These are phyloP conservation scores for Calliphora vomitoria DNA, from an alignment of 2,888 invertebrate species.

Conservation along the genomic window DNA sequence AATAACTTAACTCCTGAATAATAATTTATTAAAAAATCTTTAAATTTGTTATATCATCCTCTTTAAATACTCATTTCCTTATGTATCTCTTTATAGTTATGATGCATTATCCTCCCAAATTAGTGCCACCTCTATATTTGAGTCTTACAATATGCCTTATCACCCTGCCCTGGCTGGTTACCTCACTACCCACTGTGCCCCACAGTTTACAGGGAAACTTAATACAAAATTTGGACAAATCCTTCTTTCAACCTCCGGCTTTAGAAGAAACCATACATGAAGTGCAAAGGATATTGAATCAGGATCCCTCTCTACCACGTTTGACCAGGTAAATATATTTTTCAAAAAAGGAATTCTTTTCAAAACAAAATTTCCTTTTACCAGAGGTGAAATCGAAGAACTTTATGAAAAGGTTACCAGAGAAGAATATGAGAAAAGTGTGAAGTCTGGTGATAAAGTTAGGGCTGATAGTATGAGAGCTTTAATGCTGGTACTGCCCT, in stretches of 20 bases:
- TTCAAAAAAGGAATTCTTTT: neutral
- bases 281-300: constrained; percentile 83
- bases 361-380: constrained; percentile 2
- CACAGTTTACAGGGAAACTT: constrained; percentile 38
- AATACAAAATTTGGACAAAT: constrained; percentile 78
- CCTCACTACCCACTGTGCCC: constrained; percentile 38
- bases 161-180: neutral
- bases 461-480: constrained; percentile 84
- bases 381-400: constrained; percentile 84
- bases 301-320: constrained; percentile 83
- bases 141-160: constrained; percentile 18
- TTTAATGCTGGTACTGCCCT: constrained; percentile 84
- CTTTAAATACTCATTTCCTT: neutral
- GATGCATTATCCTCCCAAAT: constrained; percentile 64
- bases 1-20: no score
- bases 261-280: constrained; percentile 83
- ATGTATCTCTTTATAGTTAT: constrained; percentile 38
- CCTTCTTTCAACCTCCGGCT: constrained; percentile 79
- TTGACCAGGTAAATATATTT: constrained; percentile 80
- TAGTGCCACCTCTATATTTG: constrained; percentile 37
- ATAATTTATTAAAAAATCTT: no score
- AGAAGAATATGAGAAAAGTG: constrained; percentile 84
- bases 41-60: neutral
- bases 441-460: constrained; percentile 82
- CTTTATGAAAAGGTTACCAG: constrained; percentile 84